phyloP scores from a whole-genome alignment of 2,113 vertebrate species.

The Cololabis saira region DNA sequence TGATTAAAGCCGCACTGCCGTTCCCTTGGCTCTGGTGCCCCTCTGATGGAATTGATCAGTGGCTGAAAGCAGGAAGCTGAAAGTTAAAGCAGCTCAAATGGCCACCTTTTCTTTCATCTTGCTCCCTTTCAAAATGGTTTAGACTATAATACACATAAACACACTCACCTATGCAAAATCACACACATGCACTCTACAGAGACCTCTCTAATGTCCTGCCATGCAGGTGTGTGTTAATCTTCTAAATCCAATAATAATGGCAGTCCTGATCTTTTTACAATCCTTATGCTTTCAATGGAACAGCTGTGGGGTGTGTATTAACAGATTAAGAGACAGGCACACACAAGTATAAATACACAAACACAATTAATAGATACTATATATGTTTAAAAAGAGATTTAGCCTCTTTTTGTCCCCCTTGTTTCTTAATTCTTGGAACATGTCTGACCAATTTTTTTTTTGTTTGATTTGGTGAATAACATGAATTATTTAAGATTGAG shows the following conservation, averaged over 20 bases:
- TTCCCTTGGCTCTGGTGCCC: constrained; percentile 26
- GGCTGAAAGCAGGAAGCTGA: constrained; percentile 44
- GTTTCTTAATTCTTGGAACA: background rate
- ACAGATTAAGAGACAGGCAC: constrained; percentile 18
- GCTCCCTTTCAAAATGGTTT: constrained; percentile 51
- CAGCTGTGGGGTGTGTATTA: constrained; percentile 45
- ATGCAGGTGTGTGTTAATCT: constrained; percentile 71
- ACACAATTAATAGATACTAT: background rate
- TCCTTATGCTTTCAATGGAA: constrained; percentile 40
- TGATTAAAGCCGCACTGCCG: constrained; percentile 9
- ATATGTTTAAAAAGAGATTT: background rate
- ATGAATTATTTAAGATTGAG: no score
- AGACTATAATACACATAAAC: constrained; percentile 17
- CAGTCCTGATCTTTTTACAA: constrained; percentile 46
- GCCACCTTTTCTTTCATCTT: constrained; percentile 53
- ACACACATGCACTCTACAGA: background rate
- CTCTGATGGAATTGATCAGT: constrained; percentile 43
- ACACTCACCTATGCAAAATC: background rate
- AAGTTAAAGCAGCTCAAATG: constrained; percentile 46
- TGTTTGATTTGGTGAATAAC: no score
- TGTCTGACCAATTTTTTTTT: no score
- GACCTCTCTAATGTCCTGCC: constrained; percentile 55
- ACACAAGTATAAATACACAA: background rate
- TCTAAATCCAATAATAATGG: constrained; percentile 66
- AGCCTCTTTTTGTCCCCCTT: background rate